Conservation (phyloP, 1,140 invertebrate species). For the Micrasema longulum region DNA sequence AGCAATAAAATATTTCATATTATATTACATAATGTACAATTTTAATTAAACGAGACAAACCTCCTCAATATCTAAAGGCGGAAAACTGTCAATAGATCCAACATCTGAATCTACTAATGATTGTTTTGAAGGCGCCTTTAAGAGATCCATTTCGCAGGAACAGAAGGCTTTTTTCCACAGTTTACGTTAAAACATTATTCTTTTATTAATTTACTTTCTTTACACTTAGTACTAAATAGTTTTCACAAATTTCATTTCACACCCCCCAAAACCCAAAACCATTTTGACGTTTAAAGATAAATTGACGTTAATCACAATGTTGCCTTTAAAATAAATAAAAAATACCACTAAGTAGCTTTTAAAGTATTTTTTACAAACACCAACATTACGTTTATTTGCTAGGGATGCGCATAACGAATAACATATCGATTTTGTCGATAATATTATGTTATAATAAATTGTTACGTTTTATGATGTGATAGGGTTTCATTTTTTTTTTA, state of each 20-base stretch:
- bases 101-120: conserved; percentile 74
- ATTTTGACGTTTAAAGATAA: conserved; percentile 42
- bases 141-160: conserved; percentile 64
- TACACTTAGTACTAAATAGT: too few relatives aligned
- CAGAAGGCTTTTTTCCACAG: background rate
- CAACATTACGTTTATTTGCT: too few relatives aligned
- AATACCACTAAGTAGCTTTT: too few relatives aligned
- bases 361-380: too few relatives aligned
- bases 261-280: conserved; percentile 31
- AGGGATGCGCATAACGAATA: too few relatives aligned
- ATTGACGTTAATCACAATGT: conserved; percentile 16
- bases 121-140: conserved; percentile 70
- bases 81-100: conserved; percentile 75
- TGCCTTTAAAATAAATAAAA: conserved; percentile 5
- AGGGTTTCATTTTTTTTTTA: too few relatives aligned
- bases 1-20: background rate
- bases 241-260: too few relatives aligned
- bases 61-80: conserved; percentile 77
- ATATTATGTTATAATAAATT: too few relatives aligned
- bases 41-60: conserved; percentile 61
- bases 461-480: too few relatives aligned
- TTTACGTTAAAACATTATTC: background rate
- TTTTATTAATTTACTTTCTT: too few relatives aligned
- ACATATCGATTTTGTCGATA: too few relatives aligned
- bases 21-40: conserved; percentile 1